Evolutionary conservation across 53 echinoderm and acorn worm genomes (phyloP), one percentile per base, ranked within the genome.

Genomic region (Holothuria scabra): DNA sequence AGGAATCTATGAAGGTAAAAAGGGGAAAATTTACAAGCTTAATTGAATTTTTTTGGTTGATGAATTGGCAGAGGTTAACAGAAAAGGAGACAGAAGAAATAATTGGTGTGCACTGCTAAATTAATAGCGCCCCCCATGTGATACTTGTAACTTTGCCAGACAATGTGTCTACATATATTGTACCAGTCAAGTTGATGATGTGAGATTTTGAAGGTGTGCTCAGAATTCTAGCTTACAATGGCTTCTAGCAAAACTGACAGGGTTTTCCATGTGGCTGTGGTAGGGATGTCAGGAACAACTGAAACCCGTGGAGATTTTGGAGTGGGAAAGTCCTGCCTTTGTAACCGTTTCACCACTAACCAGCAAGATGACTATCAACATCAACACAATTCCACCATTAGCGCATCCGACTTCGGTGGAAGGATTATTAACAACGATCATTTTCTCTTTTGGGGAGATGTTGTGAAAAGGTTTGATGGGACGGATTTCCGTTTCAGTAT

Each of bases 351-450:
- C 81, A 65, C 94, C 48, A 72, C 85, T 13, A 90, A 88, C 1
- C 76, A 86, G 12, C 89, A 86, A 8, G 94, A 96, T 72, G 87
- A 96, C 31, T 96, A 88, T 83, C 82, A 87, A 57, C 83, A 67
- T 2, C 90, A 90, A n/a, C 97, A 96, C 74, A 88, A 90, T 52
- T 92, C 92, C 13, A 90, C 88, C 49, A 93, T 96, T 67, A 94
- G 93, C 46, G 88, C 90, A 56, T 89, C 88, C 16, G 97, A 96
- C 58, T 96, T 96, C 80, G 91, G 93, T 62, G 93, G 93, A 0
- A 84, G 91, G 28, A 93, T 96, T 55, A 91, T 96, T 16, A 96
- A 96, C 90, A 93, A 92, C 46, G 92, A 96, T 65, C 97, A 96
- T 84, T 96, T 93, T 60, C 78, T 96, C 5, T 96, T 94, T 84